Evolutionary conservation across 2,113 vertebrate genomes (phyloP), one percentile per base, ranked within the genome.

Genomic region (human (Homo sapiens)): DNA sequence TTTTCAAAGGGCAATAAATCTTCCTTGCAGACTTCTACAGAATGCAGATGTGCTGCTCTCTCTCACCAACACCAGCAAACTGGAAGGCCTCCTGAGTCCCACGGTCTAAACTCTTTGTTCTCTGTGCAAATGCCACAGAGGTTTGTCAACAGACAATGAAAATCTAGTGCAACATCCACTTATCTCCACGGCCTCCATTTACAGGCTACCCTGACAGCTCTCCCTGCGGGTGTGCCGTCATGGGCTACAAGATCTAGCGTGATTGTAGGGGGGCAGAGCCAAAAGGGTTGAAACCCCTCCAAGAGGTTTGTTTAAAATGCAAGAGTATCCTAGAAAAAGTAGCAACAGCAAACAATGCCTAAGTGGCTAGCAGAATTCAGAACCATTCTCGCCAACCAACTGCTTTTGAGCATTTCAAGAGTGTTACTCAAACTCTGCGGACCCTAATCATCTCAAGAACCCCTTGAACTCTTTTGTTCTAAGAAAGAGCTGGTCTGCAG

Each of bases 361-460:
- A 0, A 12, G 61, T 17, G 38, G 70, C 76, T 22, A 32, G 75
- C 25, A 38, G 30, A 61, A n/a, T 1, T 50, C 45, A 73, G 73
- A 17, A 6, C 5, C 0, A 2, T 73, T 23, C 23, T 0, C 1
- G 9, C 9, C 6, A 30, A 43, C 40, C 59, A 88, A 38, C 0
- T 45, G 30, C 45, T 14, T 17, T 40, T 1, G 1, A 35, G 50
- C 25, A 45, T 75, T 35, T 82, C 16, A 70, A 82, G 52, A 22
- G 43, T 8, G n/a, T 94, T 50, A 66, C 32, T 61, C 80, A 85
- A 81, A 70, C 64, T 45, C 85, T 25, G 80, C 73, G 55, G 61
- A 55, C 13, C 27, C 89, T 25, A 64, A 88, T 93, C n/a, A 52
- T 32, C 55, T 89, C 96, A 78, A 96, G 11, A 30, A 10, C 90